Evolutionary conservation across 2,113 vertebrate genomes (phyloP).

Genomic region (Rhodinocichla rosea): DNA sequence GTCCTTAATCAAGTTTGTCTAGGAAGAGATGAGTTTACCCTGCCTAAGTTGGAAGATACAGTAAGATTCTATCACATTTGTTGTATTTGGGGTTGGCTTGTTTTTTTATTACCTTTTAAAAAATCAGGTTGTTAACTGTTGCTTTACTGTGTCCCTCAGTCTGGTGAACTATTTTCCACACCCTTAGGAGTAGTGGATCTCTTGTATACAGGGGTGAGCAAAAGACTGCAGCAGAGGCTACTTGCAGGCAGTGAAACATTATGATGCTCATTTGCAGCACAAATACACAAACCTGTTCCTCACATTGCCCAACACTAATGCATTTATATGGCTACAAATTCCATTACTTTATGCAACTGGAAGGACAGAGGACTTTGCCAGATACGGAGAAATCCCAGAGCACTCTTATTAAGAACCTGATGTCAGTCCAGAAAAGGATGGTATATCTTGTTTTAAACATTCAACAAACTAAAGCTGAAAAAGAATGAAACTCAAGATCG

Average conservation of each 20-base stretch:
- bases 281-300: slow-evolving; percentile 34
- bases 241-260: slow-evolving; percentile 39
- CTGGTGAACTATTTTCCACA: slow-evolving; percentile 48
- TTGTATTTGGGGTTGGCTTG: not conserved
- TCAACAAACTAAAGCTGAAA: not conserved
- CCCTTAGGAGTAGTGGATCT: slow-evolving; percentile 16
- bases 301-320: not conserved
- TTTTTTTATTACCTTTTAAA: not conserved
- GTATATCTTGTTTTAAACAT: slow-evolving; percentile 5
- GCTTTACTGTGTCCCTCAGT: slow-evolving; percentile 15
- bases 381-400: not conserved
- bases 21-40: not conserved
- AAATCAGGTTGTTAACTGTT: not conserved
- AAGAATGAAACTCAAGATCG: not conserved
- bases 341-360: slow-evolving; percentile 8
- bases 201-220: not conserved
- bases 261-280: slow-evolving; percentile 1
- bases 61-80: not conserved
- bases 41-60: not conserved
- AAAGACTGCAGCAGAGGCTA: slow-evolving; percentile 29
- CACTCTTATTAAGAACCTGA: slow-evolving; percentile 17
- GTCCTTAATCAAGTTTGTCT: not conserved
- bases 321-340: slow-evolving; percentile 46
- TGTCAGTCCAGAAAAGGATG: not conserved
- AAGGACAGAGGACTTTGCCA: not conserved